A percentile compares a stretch with the other conserved stretches of the same genome.
phyloP scores from a whole-genome alignment of 1,140 invertebrate genomes.

The Drosophila navojoa region DNA sequence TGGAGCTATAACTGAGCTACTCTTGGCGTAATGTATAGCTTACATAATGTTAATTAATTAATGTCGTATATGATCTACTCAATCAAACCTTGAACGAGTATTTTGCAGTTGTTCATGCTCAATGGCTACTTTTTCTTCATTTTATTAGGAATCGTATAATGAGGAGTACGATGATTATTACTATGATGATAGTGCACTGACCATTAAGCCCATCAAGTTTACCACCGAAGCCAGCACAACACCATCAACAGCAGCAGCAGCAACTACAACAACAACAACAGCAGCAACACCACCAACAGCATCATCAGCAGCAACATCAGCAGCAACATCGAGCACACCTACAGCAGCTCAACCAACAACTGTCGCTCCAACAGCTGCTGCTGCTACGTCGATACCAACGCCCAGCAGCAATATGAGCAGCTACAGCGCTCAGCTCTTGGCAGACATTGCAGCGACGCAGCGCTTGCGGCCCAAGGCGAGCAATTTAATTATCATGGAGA shows the following conservation, averaged over 20 bases:
- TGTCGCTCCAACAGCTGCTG: not conserved
- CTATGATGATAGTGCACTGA: slow-evolving; percentile 79
- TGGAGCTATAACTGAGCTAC: too few species aligned
- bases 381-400: not conserved
- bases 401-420: slow-evolving; percentile 34
- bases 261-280: slow-evolving; percentile 6
- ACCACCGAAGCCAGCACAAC: slow-evolving; percentile 42
- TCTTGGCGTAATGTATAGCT: too few species aligned
- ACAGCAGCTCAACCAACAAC: slow-evolving; percentile 1
- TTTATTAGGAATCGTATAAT: slow-evolving; percentile 69
- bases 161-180: slow-evolving; percentile 80
- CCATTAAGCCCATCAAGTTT: slow-evolving; percentile 75
- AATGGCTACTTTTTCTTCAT: not conserved
- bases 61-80: too few species aligned
- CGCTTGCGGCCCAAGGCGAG: slow-evolving; percentile 45
- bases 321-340: slow-evolving; percentile 12
- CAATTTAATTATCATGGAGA: slow-evolving; percentile 68
- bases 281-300: slow-evolving; percentile 1
- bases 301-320: slow-evolving; percentile 9
- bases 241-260: slow-evolving; percentile 20
- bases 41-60: too few species aligned
- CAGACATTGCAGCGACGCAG: slow-evolving; percentile 51
- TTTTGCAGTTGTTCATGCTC: not conserved
- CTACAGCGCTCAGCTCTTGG: slow-evolving; percentile 58
- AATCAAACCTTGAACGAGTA: too few species aligned